A percentile compares a stretch with the other conserved stretches of the same genome.
phyloP scores from a whole-genome alignment of 2,113 vertebrate species.

The Ailuropoda melanoleuca region DNA sequence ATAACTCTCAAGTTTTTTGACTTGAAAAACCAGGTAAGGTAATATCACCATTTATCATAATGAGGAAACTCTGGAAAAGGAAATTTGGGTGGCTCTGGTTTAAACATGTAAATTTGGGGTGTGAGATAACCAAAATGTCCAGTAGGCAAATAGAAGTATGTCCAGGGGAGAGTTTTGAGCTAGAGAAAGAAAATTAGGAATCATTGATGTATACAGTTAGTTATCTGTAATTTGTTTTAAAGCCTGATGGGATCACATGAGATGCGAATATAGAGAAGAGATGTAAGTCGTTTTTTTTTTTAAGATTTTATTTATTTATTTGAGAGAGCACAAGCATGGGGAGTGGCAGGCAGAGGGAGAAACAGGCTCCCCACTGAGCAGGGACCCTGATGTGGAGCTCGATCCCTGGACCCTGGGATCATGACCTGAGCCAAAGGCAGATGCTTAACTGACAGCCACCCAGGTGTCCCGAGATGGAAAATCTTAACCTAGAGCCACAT shows the following conservation, averaged over 20 bases:
- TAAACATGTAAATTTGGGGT: not conserved
- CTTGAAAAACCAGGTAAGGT: not conserved
- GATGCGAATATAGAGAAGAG: not conserved
- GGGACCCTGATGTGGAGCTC: not conserved
- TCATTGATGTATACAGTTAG: not conserved
- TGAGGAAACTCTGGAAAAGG: not conserved
- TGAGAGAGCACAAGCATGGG: not conserved
- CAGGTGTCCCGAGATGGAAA: not conserved
- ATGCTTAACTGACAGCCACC: no score
- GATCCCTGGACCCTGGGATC: not conserved
- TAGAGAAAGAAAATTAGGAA: not conserved
- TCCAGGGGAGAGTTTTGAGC: not conserved
- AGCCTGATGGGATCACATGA: not conserved
- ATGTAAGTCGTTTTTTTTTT: not conserved
- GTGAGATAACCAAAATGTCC: not conserved
- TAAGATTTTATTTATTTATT: not conserved
- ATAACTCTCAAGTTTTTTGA: not conserved
- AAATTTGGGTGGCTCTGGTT: not conserved
- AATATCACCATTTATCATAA: not conserved
- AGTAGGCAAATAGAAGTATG: not conserved
- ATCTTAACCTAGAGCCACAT: not conserved
- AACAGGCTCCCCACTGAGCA: not conserved
- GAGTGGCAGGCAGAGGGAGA: not conserved
- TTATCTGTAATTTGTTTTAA: not conserved
- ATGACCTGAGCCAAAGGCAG: not conserved